These are phyloP conservation scores for Melolontha melolontha DNA, from an alignment of 2,888 invertebrate genomes.

Conservation along the genomic window DNA sequence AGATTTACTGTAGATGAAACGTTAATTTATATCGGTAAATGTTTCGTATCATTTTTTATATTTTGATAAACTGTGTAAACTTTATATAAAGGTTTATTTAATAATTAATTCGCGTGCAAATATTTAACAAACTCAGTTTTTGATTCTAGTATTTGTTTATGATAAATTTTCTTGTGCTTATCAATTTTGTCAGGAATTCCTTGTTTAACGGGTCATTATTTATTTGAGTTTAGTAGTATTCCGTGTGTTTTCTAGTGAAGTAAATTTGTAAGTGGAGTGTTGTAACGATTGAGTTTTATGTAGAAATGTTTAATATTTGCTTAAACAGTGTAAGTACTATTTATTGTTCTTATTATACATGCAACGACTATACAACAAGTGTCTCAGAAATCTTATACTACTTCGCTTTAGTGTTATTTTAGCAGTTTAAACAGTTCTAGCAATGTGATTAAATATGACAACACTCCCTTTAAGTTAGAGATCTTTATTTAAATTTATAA, in stretches of 20 bases:
- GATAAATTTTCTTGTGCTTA: constrained; percentile 21
- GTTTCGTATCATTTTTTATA: too few relatives aligned
- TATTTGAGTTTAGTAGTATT: neutral
- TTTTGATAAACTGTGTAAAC: too few relatives aligned
- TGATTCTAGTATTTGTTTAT: neutral
- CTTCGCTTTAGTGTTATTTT: too few relatives aligned
- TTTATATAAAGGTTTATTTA: neutral
- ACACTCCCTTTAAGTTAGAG: too few relatives aligned
- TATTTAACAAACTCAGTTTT: constrained; percentile 8
- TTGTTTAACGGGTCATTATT: neutral
- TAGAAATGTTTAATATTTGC: neutral
- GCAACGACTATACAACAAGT: neutral
- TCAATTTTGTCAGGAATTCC: constrained; percentile 7
- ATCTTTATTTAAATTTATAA: too few relatives aligned
- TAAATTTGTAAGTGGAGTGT: neutral
- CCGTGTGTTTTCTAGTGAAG: neutral
- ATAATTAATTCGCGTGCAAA: constrained; percentile 24
- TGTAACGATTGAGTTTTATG: too few relatives aligned
- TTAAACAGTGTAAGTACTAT: neutral
- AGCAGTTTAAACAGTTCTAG: too few relatives aligned
- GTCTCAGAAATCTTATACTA: too few relatives aligned
- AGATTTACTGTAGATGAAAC: too few relatives aligned
- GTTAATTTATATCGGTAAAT: too few relatives aligned
- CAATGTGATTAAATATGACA: too few relatives aligned
- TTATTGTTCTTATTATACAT: neutral